A percentile compares a stretch with the other conserved stretches of the same genome.
Conservation (phyloP, 2,797 vertebrate genomes). For the Botia kubotai region DNA sequence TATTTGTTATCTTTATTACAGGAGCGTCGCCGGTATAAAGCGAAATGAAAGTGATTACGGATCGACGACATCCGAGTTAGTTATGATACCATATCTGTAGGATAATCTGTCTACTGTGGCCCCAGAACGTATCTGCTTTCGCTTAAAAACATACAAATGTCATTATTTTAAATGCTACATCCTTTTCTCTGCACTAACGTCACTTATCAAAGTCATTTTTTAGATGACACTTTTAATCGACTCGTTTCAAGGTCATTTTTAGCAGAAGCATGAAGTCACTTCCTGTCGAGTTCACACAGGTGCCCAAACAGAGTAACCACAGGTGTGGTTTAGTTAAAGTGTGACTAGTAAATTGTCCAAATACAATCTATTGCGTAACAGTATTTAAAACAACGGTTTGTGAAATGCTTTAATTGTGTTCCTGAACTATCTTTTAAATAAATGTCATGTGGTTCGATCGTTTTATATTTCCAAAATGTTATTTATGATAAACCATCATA, state of each 20-base stretch:
- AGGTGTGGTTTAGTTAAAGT: too few species aligned
- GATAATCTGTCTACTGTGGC: neutral
- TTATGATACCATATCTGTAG: neutral
- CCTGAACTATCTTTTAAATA: neutral
- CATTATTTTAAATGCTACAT: neutral
- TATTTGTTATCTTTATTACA: slow-evolving; percentile 39
- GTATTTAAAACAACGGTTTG: neutral
- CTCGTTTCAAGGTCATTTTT: neutral
- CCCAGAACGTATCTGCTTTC: neutral
- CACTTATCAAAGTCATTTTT: neutral
- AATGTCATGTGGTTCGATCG: neutral
- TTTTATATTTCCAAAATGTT: neutral
- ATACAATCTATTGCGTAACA: too few species aligned
- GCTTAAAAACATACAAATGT: neutral
- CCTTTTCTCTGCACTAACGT: neutral
- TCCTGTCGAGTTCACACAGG: neutral
- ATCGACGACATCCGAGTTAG: neutral
- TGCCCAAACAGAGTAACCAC: too few species aligned
- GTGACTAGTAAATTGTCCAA: too few species aligned
- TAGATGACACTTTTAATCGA: neutral
- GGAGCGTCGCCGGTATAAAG: neutral
- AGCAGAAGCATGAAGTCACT: neutral
- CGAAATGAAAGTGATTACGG: slow-evolving; percentile 5
- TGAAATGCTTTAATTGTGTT: neutral
- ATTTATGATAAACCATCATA: too few species aligned